Evolutionary conservation across 2,888 invertebrate genomes (phyloP).

Genomic region (Oligia strigilis): DNA sequence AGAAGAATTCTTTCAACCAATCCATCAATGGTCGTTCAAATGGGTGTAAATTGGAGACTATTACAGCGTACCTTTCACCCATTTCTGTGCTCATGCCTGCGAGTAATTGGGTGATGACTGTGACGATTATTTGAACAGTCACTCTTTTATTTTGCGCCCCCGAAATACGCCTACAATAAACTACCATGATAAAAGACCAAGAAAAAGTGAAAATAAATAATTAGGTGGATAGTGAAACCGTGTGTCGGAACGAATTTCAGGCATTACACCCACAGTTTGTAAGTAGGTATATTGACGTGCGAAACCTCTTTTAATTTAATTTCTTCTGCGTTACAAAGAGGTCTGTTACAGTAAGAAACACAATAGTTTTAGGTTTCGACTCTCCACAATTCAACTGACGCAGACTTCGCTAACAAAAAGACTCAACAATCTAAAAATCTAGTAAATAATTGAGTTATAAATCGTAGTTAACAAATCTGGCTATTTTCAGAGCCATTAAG

Average conservation of each 20-base stretch:
- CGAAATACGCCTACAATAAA: conserved; percentile 51
- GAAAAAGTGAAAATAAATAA: conserved; percentile 60
- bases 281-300: neutral
- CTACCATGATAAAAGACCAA: conserved; percentile 12
- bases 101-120: conserved; percentile 68
- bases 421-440: conserved; percentile 60
- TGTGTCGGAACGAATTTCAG: conserved; percentile 23
- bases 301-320: conserved; percentile 19
- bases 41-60: conserved; percentile 79
- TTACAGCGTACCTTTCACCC: conserved; percentile 83
- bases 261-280: neutral
- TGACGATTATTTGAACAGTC: conserved; percentile 67
- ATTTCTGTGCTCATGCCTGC: conserved; percentile 72
- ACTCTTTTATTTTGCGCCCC: conserved; percentile 59
- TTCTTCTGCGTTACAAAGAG: conserved; percentile 27
- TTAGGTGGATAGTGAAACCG: conserved; percentile 24
- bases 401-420: conserved; percentile 45
- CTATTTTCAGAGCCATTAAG: conserved; percentile 70
- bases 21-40: conserved; percentile 76
- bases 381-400: conserved; percentile 36
- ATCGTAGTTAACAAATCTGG: conserved; percentile 64
- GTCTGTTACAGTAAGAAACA: conserved; percentile 30
- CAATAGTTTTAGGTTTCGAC: conserved; percentile 35
- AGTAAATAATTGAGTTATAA: conserved; percentile 68
- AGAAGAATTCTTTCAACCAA: conserved; percentile 76